These are phyloP conservation scores for Ciconia stormi DNA, from an alignment of 2,113 vertebrate species.

Conservation along the genomic window DNA sequence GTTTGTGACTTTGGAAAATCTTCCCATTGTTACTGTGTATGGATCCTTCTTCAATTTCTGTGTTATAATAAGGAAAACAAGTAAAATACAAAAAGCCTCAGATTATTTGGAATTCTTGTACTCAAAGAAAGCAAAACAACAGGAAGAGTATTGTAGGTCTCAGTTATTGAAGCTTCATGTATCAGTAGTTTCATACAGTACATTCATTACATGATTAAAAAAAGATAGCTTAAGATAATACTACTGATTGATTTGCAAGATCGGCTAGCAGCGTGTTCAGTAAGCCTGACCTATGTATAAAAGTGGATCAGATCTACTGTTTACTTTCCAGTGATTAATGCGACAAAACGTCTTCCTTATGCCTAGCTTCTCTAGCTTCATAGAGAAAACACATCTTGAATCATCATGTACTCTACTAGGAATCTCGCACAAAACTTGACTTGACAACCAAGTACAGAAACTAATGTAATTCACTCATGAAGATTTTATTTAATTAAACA, in stretches of 20 bases:
- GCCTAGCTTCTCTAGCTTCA: slow-evolving; percentile 43
- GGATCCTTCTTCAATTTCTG: slow-evolving; percentile 94
- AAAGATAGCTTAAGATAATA: background rate
- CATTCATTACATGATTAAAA: background rate
- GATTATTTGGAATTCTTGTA: background rate
- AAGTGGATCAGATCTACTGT: background rate
- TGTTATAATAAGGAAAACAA: slow-evolving; percentile 40
- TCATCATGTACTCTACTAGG: background rate
- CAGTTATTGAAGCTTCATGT: background rate
- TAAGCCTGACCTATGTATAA: background rate
- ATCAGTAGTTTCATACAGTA: background rate
- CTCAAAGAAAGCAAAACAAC: background rate
- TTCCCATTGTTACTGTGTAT: slow-evolving; percentile 87
- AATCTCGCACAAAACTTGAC: slow-evolving; percentile 10
- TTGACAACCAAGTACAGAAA: slow-evolving; percentile 3
- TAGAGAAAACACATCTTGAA: background rate
- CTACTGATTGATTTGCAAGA: slow-evolving; percentile 26
- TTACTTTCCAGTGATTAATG: slow-evolving; percentile 47
- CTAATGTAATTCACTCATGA: background rate
- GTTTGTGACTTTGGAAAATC: slow-evolving; percentile 97
- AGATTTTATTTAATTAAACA: background rate
- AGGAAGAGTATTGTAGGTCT: background rate
- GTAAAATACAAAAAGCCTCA: background rate
- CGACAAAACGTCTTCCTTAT: slow-evolving; percentile 41
- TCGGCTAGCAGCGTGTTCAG: background rate